A percentile compares a stretch with the other conserved stretches of the same genome.
Evolutionary conservation across 2,888 invertebrate genomes (phyloP).

Genomic region (Onthophagus sagittarius): DNA sequence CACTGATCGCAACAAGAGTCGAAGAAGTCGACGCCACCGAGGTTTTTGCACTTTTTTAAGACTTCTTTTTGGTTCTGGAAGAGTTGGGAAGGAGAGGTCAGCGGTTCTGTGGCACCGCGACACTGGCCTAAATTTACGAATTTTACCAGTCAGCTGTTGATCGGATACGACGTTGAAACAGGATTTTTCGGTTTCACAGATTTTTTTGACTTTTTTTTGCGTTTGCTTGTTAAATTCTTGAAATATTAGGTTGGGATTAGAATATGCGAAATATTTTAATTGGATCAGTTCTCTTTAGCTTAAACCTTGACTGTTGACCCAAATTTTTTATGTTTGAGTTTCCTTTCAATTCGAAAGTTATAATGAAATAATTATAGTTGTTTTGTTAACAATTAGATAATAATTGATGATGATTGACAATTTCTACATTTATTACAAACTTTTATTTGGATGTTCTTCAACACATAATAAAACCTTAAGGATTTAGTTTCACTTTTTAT

Average conservation of each 20-base stretch:
- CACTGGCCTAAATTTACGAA: neutral
- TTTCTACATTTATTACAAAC: too few species aligned
- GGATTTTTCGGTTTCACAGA: neutral
- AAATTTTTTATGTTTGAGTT: neutral
- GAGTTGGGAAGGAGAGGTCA: neutral
- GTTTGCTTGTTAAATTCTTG: neutral
- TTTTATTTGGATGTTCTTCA: too few species aligned
- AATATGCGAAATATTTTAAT: neutral
- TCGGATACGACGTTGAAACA: neutral
- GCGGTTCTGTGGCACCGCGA: neutral
- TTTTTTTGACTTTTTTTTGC: neutral
- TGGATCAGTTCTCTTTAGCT: neutral
- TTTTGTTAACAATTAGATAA: too few species aligned
- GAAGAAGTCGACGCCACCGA: neutral
- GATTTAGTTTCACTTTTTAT: too few species aligned
- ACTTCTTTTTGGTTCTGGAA: neutral
- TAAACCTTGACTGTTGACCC: neutral
- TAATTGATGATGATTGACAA: too few species aligned
- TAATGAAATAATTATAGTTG: neutral
- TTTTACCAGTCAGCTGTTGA: neutral
- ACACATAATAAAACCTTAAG: too few species aligned
- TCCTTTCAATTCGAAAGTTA: neutral
- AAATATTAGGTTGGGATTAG: neutral
- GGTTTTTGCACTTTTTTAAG: neutral
- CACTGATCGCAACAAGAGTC: slow-evolving; percentile 27